phyloP scores from a whole-genome alignment of 2,888 invertebrate genomes.

The Tolmerus cingulatus region DNA sequence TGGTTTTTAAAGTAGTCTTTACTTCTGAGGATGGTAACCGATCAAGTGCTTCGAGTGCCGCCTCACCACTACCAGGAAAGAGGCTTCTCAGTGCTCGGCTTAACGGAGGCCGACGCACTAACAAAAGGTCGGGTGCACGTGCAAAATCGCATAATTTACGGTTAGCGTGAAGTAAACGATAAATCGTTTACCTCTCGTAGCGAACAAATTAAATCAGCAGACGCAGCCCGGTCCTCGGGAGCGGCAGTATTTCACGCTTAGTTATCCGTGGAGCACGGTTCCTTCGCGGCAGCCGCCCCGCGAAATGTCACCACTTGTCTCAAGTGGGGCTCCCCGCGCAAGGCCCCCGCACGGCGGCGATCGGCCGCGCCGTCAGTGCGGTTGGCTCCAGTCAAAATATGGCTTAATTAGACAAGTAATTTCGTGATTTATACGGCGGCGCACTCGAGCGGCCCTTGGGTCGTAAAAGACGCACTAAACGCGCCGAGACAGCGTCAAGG shows the following conservation, averaged over 20 bases:
- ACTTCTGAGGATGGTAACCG: too few relatives aligned
- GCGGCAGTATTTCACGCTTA: not conserved
- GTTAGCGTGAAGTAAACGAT: conserved; percentile 11
- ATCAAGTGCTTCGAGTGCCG: too few relatives aligned
- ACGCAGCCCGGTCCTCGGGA: not conserved
- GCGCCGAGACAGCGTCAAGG: conserved; percentile 10
- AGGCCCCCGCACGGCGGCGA: not conserved
- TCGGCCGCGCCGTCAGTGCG: not conserved
- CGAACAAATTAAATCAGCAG: conserved; percentile 7
- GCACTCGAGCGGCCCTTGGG: not conserved
- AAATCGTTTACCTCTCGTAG: not conserved
- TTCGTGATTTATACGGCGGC: conserved; percentile 9
- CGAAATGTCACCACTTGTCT: conserved; percentile 19
- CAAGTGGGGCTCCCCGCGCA: not conserved
- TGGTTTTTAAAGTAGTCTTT: too few relatives aligned
- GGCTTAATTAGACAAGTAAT: conserved; percentile 29
- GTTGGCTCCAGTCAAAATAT: conserved; percentile 5
- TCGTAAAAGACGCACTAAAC: conserved; percentile 14
- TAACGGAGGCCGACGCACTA: not conserved
- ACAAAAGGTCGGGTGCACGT: not conserved
- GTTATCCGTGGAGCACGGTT: conserved; percentile 9
- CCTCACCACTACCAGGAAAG: not conserved
- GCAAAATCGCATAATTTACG: conserved; percentile 14
- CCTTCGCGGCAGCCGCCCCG: not conserved
- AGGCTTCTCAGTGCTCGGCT: not conserved